phyloP scores from a whole-genome alignment of 2,888 invertebrate genomes.

The Drosophila koepferae region DNA sequence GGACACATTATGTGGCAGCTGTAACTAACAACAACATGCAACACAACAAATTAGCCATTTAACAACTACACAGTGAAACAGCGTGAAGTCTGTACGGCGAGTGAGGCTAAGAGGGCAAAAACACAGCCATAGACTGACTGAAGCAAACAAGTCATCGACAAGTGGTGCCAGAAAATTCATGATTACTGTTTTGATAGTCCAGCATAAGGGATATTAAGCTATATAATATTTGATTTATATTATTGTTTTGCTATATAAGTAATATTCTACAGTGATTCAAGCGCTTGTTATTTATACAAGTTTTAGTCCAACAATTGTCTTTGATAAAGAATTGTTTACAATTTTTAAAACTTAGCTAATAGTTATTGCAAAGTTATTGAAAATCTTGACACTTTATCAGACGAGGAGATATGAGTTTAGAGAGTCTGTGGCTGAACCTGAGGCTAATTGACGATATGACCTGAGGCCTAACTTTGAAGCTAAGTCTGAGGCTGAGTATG shows the following conservation, averaged over 20 bases:
- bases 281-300: neutral
- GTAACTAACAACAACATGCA: conserved; percentile 76
- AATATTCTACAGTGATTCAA: neutral
- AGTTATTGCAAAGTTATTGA: too few species aligned
- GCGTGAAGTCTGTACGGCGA: neutral
- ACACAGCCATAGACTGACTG: neutral
- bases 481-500: too few species aligned
- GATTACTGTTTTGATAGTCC: neutral
- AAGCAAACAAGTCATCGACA: conserved; percentile 35
- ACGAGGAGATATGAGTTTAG: too few species aligned
- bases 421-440: too few species aligned
- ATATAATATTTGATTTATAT: neutral
- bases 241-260: neutral
- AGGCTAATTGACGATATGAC: too few species aligned
- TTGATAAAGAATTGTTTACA: too few species aligned
- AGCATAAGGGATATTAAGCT: neutral
- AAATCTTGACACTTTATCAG: too few species aligned
- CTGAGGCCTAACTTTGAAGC: too few species aligned
- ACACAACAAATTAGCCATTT: conserved; percentile 79
- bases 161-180: conserved; percentile 43
- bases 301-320: too few species aligned
- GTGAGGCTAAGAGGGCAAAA: neutral
- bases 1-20: conserved; percentile 71
- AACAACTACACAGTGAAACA: conserved; percentile 45
- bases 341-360: too few species aligned